Conservation (phyloP, 2,113 vertebrate genomes). For the Pterophyllum scalare region DNA sequence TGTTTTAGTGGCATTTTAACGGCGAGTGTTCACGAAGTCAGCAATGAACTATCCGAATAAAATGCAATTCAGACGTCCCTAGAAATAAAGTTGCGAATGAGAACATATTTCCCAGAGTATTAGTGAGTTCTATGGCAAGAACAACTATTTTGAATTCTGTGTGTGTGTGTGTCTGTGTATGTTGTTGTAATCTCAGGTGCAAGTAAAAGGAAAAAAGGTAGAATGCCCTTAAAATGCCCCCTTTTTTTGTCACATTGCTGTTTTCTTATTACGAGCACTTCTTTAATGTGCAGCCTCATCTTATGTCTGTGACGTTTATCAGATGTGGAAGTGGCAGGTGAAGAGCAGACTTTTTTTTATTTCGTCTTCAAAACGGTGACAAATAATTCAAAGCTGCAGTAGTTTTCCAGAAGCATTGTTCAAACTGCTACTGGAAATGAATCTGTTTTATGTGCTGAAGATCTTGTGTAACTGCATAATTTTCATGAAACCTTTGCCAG, state of each 20-base stretch:
- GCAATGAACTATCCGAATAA: not conserved
- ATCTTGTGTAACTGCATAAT: not conserved
- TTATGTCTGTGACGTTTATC: not conserved
- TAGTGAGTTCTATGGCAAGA: not conserved
- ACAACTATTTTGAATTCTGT: not conserved
- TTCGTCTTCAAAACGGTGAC: not conserved
- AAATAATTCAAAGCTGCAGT: not conserved
- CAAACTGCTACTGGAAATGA: not conserved
- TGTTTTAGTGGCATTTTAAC: not conserved
- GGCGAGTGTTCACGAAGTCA: not conserved
- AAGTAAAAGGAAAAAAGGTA: not conserved
- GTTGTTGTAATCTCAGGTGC: not conserved
- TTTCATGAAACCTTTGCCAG: not conserved
- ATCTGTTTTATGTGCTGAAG: not conserved
- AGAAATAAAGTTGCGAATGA: not conserved
- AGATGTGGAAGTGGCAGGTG: not conserved
- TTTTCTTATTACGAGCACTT: fast-evolving
- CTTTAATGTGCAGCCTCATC: not conserved
- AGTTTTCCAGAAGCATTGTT: not conserved
- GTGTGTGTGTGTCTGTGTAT: not conserved
- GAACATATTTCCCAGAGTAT: not conserved
- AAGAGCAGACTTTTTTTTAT: not conserved
- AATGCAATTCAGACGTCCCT: not conserved
- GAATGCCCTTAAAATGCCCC: not conserved
- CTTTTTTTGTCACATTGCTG: not conserved